Conservation (phyloP, 2,888 invertebrate species). For the Erebia aethiops region DNA sequence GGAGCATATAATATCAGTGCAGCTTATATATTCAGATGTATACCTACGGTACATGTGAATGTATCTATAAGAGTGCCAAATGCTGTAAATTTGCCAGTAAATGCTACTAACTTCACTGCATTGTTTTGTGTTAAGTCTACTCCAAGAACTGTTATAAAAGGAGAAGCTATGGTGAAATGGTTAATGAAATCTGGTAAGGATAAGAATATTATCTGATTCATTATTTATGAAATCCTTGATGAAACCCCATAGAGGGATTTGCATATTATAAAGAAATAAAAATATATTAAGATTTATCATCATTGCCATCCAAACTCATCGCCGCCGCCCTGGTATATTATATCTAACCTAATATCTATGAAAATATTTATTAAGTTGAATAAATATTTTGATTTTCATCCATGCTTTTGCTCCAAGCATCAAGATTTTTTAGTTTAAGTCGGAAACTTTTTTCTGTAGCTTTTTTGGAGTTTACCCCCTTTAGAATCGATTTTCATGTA, state of each 20-base stretch:
- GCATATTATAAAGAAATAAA: too few relatives aligned
- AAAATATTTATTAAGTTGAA: background rate
- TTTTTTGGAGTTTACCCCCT: too few relatives aligned
- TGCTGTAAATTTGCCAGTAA: constrained; percentile 64
- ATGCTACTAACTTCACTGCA: constrained; percentile 66
- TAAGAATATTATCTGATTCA: background rate
- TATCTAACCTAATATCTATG: too few relatives aligned
- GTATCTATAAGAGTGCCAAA: constrained; percentile 61
- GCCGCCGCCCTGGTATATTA: too few relatives aligned
- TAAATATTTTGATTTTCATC: background rate
- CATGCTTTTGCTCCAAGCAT: too few relatives aligned
- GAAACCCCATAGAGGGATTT: too few relatives aligned
- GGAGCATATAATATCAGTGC: constrained; percentile 83
- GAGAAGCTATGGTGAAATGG: constrained; percentile 43
- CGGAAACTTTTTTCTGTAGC: too few relatives aligned
- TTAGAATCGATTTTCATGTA: too few relatives aligned
- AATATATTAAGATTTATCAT: too few relatives aligned
- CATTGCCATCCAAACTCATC: too few relatives aligned
- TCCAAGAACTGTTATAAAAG: constrained; percentile 40
- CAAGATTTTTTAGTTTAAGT: too few relatives aligned
- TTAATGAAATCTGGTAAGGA: constrained; percentile 55
- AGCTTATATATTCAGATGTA: constrained; percentile 78
- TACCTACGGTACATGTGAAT: constrained; percentile 64
- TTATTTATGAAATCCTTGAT: background rate
- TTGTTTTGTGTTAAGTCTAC: constrained; percentile 63